phyloP scores from a whole-genome alignment of 2,888 invertebrate species.

The Drosophila helvetica region DNA sequence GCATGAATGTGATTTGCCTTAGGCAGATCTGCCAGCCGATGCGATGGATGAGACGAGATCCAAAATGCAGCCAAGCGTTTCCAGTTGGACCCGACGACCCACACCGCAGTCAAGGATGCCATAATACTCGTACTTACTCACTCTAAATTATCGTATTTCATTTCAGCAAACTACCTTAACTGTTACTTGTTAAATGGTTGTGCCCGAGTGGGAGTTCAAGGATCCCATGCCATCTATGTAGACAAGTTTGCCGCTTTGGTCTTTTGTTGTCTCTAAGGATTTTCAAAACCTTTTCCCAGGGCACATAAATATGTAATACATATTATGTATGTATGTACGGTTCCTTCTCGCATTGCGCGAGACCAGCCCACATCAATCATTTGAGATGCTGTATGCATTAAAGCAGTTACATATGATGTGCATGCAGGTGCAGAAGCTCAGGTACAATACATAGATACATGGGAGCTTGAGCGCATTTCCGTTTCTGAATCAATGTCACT shows the following conservation, averaged over 20 bases:
- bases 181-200: not conserved
- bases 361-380: slow-evolving; percentile 15
- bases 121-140: slow-evolving; percentile 8
- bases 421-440: slow-evolving; percentile 1
- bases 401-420: too few species aligned
- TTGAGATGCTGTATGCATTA: not conserved
- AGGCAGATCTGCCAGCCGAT: slow-evolving; percentile 4
- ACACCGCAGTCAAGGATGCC: slow-evolving; percentile 64
- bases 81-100: slow-evolving; percentile 13
- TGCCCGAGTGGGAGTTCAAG: not conserved
- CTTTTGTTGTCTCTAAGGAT: slow-evolving; percentile 37
- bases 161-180: slow-evolving; percentile 27
- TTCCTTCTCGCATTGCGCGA: not conserved
- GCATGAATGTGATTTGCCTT: slow-evolving; percentile 5
- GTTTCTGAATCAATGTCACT: slow-evolving; percentile 76
- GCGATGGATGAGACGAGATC: slow-evolving; percentile 25
- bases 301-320: not conserved
- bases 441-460: slow-evolving; percentile 27
- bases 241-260: slow-evolving; percentile 55
- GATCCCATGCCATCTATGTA: not conserved
- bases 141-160: slow-evolving; percentile 15
- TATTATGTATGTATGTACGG: too few species aligned
- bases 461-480: slow-evolving; percentile 72
- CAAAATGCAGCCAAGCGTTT: slow-evolving; percentile 52
- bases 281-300: not conserved